Evolutionary conservation across 2,797 vertebrate species (phyloP).

Genomic region (Nyctibius grandis): DNA sequence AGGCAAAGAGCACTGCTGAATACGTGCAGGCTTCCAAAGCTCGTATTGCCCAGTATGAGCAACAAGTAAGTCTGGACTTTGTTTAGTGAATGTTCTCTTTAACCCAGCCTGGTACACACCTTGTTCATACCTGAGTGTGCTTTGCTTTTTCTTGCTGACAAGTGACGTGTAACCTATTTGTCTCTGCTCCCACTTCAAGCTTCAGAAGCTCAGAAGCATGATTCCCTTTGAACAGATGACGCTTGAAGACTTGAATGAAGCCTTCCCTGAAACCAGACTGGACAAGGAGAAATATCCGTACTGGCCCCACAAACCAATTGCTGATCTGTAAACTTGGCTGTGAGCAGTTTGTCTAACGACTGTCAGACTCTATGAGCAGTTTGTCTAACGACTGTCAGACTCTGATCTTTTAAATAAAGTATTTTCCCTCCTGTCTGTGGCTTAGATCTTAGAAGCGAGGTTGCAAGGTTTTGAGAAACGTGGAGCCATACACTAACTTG

Average conservation of each 20-base stretch:
- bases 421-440: neutral
- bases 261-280: slow-evolving; percentile 88
- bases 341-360: neutral
- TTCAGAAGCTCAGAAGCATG: slow-evolving; percentile 81
- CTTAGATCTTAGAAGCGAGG: neutral
- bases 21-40: slow-evolving; percentile 84
- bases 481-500: neutral
- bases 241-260: slow-evolving; percentile 75
- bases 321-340: slow-evolving; percentile 78
- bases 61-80: slow-evolving; percentile 65
- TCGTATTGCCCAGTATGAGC: slow-evolving; percentile 80
- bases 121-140: neutral
- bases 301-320: slow-evolving; percentile 90
- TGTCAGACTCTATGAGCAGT: neutral
- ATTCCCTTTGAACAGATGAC: slow-evolving; percentile 93
- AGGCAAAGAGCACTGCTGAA: slow-evolving; percentile 71
- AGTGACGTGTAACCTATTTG: neutral
- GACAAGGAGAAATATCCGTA: slow-evolving; percentile 88
- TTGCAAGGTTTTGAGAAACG: neutral
- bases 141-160: neutral
- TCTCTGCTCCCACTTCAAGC: slow-evolving; percentile 57
- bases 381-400: neutral
- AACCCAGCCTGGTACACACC: neutral
- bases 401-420: slow-evolving; percentile 52
- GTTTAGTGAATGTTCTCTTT: neutral